phyloP scores from a whole-genome alignment of 2,888 invertebrate genomes.

The Rhaphigaster nebulosa region DNA sequence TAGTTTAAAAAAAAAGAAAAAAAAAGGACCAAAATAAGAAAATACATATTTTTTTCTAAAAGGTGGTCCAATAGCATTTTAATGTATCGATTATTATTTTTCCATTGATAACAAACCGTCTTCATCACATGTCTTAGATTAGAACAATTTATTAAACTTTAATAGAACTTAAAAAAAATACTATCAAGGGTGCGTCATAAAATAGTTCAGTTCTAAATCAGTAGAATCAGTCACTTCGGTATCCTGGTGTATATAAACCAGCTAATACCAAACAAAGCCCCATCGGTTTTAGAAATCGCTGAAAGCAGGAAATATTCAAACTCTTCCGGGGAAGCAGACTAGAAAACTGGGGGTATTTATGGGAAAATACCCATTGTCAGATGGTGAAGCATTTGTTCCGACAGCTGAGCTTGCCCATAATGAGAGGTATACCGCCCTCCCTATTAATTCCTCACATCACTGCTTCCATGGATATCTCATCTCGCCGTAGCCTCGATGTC shows the following conservation, averaged over 20 bases:
- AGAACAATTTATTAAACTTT: too few species aligned
- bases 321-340: background rate
- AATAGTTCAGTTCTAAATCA: too few species aligned
- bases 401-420: background rate
- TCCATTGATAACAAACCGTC: too few species aligned
- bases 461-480: constrained; percentile 2
- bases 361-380: background rate
- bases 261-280: background rate
- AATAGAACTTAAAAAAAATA: too few species aligned
- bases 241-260: background rate
- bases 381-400: background rate
- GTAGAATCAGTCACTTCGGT: too few species aligned
- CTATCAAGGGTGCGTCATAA: too few species aligned
- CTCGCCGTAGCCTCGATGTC: background rate
- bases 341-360: background rate
- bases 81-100: too few species aligned
- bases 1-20: too few species aligned
- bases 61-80: too few species aligned
- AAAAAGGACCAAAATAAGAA: too few species aligned
- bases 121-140: too few species aligned
- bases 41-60: too few species aligned
- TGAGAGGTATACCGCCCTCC: background rate
- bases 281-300: background rate
- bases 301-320: background rate
- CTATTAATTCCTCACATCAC: constrained; percentile 23